These are phyloP conservation scores for Hydrocynus forskahlii DNA, from an alignment of 2,797 vertebrate species.

Conservation along the genomic window DNA sequence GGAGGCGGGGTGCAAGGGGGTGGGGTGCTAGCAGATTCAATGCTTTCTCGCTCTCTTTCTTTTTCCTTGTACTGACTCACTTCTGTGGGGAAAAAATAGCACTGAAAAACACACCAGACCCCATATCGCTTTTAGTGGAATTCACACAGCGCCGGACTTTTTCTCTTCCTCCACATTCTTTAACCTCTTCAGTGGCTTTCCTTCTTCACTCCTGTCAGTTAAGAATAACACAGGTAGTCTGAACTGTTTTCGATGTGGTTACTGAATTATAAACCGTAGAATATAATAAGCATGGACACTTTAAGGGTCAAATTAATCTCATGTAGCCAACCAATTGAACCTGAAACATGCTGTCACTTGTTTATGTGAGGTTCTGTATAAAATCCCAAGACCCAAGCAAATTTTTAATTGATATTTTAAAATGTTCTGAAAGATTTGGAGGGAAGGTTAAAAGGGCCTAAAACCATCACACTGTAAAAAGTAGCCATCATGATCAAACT, in stretches of 20 bases:
- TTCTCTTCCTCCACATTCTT: background rate
- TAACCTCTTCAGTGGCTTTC: background rate
- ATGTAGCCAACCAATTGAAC: background rate
- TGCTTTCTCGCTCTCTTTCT: conserved; percentile 23
- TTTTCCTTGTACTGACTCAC: conserved; percentile 23
- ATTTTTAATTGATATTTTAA: too few species aligned
- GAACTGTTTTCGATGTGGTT: background rate
- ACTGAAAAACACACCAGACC: conserved; percentile 18
- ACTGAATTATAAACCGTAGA: background rate
- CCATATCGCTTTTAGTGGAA: conserved; percentile 22
- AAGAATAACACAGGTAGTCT: background rate
- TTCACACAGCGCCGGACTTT: conserved; percentile 5
- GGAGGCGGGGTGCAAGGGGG: too few species aligned
- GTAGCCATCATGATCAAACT: too few species aligned
- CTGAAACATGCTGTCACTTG: background rate
- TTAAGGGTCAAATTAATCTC: background rate
- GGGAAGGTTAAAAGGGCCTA: too few species aligned
- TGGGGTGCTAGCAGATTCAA: conserved; percentile 37
- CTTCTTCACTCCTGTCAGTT: background rate
- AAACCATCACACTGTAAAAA: too few species aligned
- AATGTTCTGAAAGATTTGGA: too few species aligned
- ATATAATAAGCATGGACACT: background rate
- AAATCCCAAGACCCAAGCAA: too few species aligned
- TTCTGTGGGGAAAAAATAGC: conserved; percentile 24
- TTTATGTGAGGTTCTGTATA: too few species aligned